Evolutionary conservation across 2,888 invertebrate species (phyloP).

Genomic region (Mayetiola destructor): DNA sequence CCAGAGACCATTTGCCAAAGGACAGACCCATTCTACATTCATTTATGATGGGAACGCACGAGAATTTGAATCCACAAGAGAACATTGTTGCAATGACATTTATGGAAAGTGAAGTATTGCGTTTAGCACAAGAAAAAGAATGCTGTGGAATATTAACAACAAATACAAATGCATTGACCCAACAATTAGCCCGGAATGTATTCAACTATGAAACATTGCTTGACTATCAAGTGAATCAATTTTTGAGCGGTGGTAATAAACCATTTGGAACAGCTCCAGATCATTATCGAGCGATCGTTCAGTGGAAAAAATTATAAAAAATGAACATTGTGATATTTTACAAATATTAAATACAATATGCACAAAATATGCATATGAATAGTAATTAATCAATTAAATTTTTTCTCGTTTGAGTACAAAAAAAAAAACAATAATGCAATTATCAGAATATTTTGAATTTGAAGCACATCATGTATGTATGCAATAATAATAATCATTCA

Average conservation of each 20-base stretch:
- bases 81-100: conserved; percentile 65
- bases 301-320: conserved; percentile 46
- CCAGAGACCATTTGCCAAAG: background rate
- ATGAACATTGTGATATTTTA: background rate
- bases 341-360: no score
- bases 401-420: no score
- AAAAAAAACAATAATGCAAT: no score
- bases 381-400: no score
- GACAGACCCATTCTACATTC: conserved; percentile 48
- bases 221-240: conserved; percentile 70
- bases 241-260: conserved; percentile 51
- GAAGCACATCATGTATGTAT: no score
- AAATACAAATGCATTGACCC: conserved; percentile 77
- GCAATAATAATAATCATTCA: no score
- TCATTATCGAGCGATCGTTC: conserved; percentile 58
- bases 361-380: no score
- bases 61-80: conserved; percentile 48
- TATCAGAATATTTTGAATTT: no score
- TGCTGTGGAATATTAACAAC: conserved; percentile 71
- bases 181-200: conserved; percentile 70
- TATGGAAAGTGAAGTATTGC: conserved; percentile 60
- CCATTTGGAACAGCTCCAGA: conserved; percentile 65
- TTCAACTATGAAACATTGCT: conserved; percentile 61
- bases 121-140: conserved; percentile 46
- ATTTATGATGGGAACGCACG: conserved; percentile 76